Evolutionary conservation across 2,113 vertebrate species (phyloP), one percentile per base, ranked within the genome.

Genomic region (Pitta sordida): DNA sequence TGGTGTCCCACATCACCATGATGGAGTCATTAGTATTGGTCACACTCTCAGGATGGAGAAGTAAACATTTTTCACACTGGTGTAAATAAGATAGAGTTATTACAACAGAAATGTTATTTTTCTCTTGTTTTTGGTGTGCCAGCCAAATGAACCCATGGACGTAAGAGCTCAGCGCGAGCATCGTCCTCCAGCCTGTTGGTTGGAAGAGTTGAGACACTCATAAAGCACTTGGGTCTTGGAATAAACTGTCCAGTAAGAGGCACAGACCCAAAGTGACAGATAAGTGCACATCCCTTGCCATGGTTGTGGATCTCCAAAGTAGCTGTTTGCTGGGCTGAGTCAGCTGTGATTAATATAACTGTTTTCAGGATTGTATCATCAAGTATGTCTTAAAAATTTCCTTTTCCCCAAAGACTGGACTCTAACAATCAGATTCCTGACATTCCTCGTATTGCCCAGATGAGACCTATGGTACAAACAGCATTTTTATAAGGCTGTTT

Each of bases 371-470:
- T 81, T 2, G 0, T 74, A 69, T 88, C 67, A 44, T 51, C 5
- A 30, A 23, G 17, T 63, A 80, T 83, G 48, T 83, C 68, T 64
- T 77, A 67, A 89, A 87, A 86, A 21, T 43, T n/a, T n/a, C 49
- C 30, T 87, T 73, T 58, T 67, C 74, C 60, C 78, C 56, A 30
- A 93, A 91, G 86, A 46, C 16, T 27, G 56, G 77, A 58, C 81
- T 78, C 49, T 44, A 91, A 87, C 91, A 94, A 76, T 53, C 22
- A 91, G 69, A 94, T 96, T 97, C 91, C 69, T 96, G 64, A 34
- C 93, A 95, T 97, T 96, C 88, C 46, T 85, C 9, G 0, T 94
- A 21, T 83, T 86, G 92, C 93, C 94, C 94, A 89, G 83, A 70
- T 88, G 88, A 93, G 93, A 62, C 15, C 60, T 68, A 70, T 76